Base-by-base conservation (phyloP, 1,140 invertebrate species). In the Ceratosolen solmsi region DNA sequence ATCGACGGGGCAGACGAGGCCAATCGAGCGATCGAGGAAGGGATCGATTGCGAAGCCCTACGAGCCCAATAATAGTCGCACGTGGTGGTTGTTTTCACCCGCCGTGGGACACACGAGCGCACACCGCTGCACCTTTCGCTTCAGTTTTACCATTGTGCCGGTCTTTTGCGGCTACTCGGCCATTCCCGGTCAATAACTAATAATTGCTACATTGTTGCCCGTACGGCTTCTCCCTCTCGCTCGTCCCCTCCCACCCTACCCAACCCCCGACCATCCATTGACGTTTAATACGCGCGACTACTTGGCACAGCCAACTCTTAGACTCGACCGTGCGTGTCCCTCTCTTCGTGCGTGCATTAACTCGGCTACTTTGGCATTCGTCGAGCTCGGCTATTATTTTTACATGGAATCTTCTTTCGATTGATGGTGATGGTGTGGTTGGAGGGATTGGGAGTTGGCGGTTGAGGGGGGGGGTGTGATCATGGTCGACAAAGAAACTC, bases 51-150 rank as follows among this genome's bases (percentile, higher is more conserved):
- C 49, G 71, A 74, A 74, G 71, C n/a, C 71, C 22, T 56, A 56
- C 49, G 63, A 4, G 17, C 33, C 27, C 63, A 33, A n/a, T 33
- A 33, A 68, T 38, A 17, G 36, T 11, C 11, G 13, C 68, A 46
- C 20, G 22, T 25, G 70, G 70, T 72, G 70, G 41, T 30, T 13
- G 41, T 27, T 72, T 38, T 27, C 20, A n/a, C 20, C 20, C 70
- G 41, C n/a, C n/a, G 11, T 25, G 38, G 9, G 68, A 41, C 20
- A 17, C 25, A 46, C 63, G 33, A n/a, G 36, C 33, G 33, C 70
- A 22, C 70, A 72, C 70, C 36, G 41, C 41, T 72, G 70, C 70
- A 72, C 70, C 27, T 72, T 72, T 72, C 46, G 41, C 38, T 72
- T 27, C 38, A 22, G 25, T 38, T 46, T 71, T 71, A 5, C 38